Conservation (phyloP, 2,113 vertebrate species). For the Zapus hudsonius region DNA sequence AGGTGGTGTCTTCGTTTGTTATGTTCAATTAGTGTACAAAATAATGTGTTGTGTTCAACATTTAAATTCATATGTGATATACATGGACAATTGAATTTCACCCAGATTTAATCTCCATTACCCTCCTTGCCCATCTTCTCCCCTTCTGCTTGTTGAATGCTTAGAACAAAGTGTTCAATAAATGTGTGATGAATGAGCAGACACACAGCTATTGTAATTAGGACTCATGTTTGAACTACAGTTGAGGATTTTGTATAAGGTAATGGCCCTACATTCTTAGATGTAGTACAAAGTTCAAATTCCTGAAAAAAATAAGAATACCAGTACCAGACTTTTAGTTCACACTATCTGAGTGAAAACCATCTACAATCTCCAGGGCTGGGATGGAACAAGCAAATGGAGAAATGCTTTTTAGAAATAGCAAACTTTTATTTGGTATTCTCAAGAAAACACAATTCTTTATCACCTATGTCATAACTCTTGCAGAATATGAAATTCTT, state of each 20-base stretch:
- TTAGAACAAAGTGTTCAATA: background rate
- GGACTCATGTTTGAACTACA: background rate
- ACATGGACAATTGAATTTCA: no score
- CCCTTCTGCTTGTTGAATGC: background rate
- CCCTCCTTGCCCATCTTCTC: no score
- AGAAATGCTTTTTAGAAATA: background rate
- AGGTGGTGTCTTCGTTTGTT: background rate
- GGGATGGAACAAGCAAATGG: background rate
- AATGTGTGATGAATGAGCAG: background rate
- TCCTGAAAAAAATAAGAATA: background rate
- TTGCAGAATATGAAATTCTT: slow-evolving; percentile 5
- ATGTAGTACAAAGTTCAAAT: background rate
- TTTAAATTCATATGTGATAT: no score
- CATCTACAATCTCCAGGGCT: background rate
- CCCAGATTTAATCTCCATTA: no score
- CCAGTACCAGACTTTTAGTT: background rate
- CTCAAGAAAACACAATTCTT: background rate
- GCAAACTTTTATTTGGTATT: background rate
- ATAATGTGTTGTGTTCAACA: no score
- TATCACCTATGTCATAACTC: background rate
- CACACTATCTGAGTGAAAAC: background rate
- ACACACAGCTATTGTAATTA: background rate
- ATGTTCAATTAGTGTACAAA: no score
- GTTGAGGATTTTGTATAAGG: background rate
- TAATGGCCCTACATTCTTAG: background rate